phyloP scores from a whole-genome alignment of 1,140 invertebrate genomes.

The Cyrtorhinus lividipennis region DNA sequence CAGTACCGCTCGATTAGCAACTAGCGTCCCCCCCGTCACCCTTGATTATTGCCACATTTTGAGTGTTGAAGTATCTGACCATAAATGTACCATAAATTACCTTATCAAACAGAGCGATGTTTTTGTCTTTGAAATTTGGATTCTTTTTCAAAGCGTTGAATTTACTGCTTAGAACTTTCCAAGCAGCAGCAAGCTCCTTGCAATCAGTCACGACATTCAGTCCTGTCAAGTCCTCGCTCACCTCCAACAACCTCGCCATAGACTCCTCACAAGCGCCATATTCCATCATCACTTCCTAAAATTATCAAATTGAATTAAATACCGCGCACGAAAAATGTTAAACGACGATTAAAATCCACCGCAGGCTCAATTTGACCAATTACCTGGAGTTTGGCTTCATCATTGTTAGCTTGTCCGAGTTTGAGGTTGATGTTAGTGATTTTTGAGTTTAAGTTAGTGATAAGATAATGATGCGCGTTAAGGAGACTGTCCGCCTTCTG shows the following conservation, averaged over 20 bases:
- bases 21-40: no score
- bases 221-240: constrained; percentile 17
- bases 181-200: constrained; percentile 18
- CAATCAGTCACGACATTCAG: constrained; percentile 20
- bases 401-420: constrained; percentile 22
- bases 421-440: constrained; percentile 22
- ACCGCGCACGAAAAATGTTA: not conserved
- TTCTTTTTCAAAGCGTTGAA: constrained; percentile 19
- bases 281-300: constrained; percentile 19
- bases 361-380: constrained; percentile 5
- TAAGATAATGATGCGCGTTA: constrained; percentile 18
- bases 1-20: no score
- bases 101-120: constrained; percentile 15
- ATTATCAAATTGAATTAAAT: not conserved
- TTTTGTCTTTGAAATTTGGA: constrained; percentile 17
- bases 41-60: no score
- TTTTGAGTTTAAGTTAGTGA: constrained; percentile 21
- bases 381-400: constrained; percentile 21
- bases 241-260: constrained; percentile 17
- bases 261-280: constrained; percentile 20
- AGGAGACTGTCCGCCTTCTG: constrained; percentile 20
- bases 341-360: not conserved
- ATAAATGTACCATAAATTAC: no score
- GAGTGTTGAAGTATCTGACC: no score
- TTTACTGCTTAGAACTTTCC: constrained; percentile 20